Evolutionary conservation across 1,140 invertebrate species (phyloP), one percentile per base, ranked within the genome.

Genomic region (Antheraea mylitta): DNA sequence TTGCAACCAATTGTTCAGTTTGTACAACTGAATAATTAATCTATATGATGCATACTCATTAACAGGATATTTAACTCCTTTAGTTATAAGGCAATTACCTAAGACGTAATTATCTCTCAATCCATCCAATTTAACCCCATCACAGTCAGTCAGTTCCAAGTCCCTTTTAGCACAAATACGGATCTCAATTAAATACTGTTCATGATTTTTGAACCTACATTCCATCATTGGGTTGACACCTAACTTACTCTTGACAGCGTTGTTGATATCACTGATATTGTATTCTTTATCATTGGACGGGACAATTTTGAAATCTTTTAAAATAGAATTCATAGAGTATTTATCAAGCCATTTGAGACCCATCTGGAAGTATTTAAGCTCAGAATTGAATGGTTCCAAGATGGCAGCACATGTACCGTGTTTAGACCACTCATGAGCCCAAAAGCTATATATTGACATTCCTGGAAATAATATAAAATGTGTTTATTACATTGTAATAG

Each of bases 401-500:
- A 82, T 76, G 0, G 94, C 92, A 16, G 96, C 96, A 80, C 97
- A 98, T 0, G 96, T 97, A 0, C 97, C 97, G 84, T 98, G 97
- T 80, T 97, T 98, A 0, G 92, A 83, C 97, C 97, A 98, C 84
- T 97, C 97, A 71, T 98, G 96, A 70, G 94, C 92, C 97, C 97
- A 98, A 8, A 98, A 93, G 8, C 93, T 92, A 75, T 95, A 93
- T 11, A 87, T 80, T 45, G 92, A 86, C 2, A 90, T 94, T 72
- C 90, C 93, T 89, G 75, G n/a, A 80, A 90, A 19, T 10, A 48
- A 18, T 16, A 61, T 16, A 19, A 10, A 61, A 61, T 19, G 1
- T 30, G 22, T 30, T 30, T 30, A 30, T 30, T 30, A 30, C 1
- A 30, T 30, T 30, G 22, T 30, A n/a, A n/a, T n/a, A n/a, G n/a